Conservation (phyloP, 2,113 vertebrate genomes). For the Delphinapterus leucas region DNA sequence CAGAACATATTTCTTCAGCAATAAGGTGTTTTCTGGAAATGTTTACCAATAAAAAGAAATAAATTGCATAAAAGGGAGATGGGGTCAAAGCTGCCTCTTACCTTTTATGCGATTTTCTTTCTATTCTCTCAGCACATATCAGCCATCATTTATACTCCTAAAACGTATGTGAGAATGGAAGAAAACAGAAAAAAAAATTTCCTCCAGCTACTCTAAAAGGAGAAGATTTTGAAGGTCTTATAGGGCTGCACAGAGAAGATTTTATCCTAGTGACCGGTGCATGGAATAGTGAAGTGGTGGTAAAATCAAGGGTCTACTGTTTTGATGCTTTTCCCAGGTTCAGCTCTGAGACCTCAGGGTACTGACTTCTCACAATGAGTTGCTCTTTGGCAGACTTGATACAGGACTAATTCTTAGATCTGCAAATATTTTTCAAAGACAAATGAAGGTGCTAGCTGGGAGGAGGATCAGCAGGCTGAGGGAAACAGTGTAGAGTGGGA, state of each 20-base stretch:
- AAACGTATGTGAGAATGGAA: background rate
- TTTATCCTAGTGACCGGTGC: background rate
- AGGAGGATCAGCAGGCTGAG: background rate
- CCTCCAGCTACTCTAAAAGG: background rate
- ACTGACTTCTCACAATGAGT: background rate
- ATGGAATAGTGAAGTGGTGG: background rate
- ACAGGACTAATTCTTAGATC: background rate
- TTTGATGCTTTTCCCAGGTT: background rate
- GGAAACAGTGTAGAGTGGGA: background rate
- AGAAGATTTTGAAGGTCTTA: background rate
- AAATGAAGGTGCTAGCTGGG: background rate
- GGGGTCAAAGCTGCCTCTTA: background rate
- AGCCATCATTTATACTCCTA: background rate
- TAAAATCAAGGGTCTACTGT: background rate
- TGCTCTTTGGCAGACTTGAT: background rate
- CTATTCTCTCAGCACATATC: background rate
- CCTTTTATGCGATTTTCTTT: background rate
- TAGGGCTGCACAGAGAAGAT: background rate
- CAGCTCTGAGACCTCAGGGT: background rate
- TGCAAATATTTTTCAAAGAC: background rate
- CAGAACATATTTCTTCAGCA: slow-evolving; percentile 16
- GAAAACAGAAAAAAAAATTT: slow-evolving; percentile 27
- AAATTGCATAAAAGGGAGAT: background rate
- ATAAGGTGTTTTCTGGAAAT: background rate
- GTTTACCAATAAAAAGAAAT: background rate